Evolutionary conservation across 2,888 invertebrate genomes (phyloP), one percentile per base, ranked within the genome.

Genomic region (Cynaeus angustus): DNA sequence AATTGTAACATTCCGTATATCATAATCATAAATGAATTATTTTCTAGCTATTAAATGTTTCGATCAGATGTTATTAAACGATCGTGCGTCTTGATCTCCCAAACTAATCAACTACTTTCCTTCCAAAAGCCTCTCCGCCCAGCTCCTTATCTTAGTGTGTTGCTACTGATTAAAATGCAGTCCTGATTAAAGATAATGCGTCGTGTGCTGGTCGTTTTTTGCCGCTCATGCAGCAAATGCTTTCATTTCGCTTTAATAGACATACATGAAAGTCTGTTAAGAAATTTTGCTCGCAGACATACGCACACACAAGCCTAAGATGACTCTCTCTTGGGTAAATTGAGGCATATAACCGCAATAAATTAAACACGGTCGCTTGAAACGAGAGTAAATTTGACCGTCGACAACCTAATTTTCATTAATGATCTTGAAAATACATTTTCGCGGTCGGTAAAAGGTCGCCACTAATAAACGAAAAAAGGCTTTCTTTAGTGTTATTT

Each of bases 241-340:
- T 66, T 66, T 65, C 66, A 66, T 70, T 66, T 66, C 56, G 66
- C 55, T 55, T 66, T 56, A 64, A 64, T 68, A 56, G 64, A 28
- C 48, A 58, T 55, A 64, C 67, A 70, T 67, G 62, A 67, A 68
- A 68, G 68, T 68, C 64, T 14, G 58, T 73, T 69, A 73, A 73
- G 74, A 75, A 75, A 75, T 74, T 74, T 75, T 52, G 75, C 75
- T 75, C 38, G 53, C 45, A 75, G 75, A 68, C 68, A 73, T 71
- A 68, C 64, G 62, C 68, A 68, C 52, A 55, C 68, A 45, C 12
- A 56, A 67, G 52, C 38, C 33, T 37, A 55, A 68, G 68, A 68
- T 56, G 68, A 68, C 68, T 68, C 68, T 68, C 68, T 68, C 68
- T 68, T 33, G 56, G 26, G 26, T 37, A 55, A 52, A 66, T 58